Conservation (phyloP, 2,797 vertebrate genomes). For the Halcyon smyrnensis region DNA sequence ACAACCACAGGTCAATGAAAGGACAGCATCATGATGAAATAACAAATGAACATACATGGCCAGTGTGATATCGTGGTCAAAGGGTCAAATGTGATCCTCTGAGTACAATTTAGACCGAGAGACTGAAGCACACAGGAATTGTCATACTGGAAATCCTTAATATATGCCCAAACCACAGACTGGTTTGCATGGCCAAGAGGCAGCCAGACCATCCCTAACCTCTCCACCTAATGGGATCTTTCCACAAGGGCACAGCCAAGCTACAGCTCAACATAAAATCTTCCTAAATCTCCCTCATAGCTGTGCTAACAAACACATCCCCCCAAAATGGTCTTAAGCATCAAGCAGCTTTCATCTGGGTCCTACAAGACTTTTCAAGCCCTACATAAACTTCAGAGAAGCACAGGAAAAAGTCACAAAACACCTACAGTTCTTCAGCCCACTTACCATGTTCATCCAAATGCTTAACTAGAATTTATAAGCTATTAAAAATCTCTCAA, state of each 20-base stretch:
- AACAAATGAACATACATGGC: neutral
- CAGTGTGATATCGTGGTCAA: neutral
- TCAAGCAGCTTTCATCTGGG: neutral
- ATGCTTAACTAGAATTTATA: neutral
- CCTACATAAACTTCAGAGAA: neutral
- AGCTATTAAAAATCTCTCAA: neutral
- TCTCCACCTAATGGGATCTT: neutral
- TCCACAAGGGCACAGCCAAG: neutral
- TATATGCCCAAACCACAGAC: neutral
- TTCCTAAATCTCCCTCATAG: neutral
- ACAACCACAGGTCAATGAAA: conserved; percentile 3
- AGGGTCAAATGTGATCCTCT: conserved; percentile 7
- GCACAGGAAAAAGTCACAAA: neutral
- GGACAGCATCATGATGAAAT: neutral
- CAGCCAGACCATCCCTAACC: neutral
- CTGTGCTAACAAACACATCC: neutral
- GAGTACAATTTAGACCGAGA: neutral
- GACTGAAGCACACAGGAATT: neutral
- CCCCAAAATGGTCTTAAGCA: neutral
- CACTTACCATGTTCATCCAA: neutral
- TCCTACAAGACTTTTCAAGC: neutral
- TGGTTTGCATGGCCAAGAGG: neutral
- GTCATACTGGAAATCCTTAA: neutral
- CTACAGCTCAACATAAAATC: neutral
- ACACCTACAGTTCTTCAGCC: neutral